Conservation (phyloP, 2,113 vertebrate species). For the Gobiocypris rarus region DNA sequence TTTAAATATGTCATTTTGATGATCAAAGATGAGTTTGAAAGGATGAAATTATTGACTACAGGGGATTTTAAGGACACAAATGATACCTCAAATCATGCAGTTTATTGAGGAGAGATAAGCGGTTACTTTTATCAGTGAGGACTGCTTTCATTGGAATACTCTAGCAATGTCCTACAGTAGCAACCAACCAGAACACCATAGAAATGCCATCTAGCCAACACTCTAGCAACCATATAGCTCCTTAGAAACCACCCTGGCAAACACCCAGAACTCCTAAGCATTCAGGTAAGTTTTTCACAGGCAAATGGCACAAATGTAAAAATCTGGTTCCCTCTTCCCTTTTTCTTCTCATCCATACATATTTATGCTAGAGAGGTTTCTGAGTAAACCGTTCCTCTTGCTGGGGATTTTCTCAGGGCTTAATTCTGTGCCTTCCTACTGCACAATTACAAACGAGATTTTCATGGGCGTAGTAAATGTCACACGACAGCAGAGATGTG, state of each 20-base stretch:
- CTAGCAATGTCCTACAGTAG: too few species aligned
- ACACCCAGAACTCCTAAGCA: not conserved
- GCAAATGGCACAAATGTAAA: slow-evolving; percentile 26
- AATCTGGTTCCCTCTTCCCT: not conserved
- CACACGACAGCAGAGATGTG: not conserved
- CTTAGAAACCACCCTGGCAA: not conserved
- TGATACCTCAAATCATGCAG: not conserved
- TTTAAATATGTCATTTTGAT: too few species aligned
- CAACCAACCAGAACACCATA: not conserved
- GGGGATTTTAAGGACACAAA: too few species aligned
- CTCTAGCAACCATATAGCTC: not conserved
- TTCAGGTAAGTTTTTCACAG: not conserved
- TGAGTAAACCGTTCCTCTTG: slow-evolving; percentile 48
- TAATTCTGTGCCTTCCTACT: slow-evolving; percentile 43
- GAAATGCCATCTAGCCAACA: not conserved
- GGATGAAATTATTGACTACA: too few species aligned
- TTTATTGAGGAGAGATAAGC: not conserved
- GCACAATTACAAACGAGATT: slow-evolving; percentile 12
- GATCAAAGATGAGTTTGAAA: too few species aligned
- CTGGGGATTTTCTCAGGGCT: slow-evolving; percentile 50
- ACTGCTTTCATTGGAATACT: not conserved
- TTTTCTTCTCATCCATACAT: slow-evolving; percentile 20
- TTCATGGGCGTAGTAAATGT: slow-evolving; percentile 19
- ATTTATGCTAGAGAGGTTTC: slow-evolving; percentile 45
- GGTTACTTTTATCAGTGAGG: not conserved